Evolutionary conservation across 2,113 vertebrate species (phyloP).

Genomic region (Cephalopterus ornatus): DNA sequence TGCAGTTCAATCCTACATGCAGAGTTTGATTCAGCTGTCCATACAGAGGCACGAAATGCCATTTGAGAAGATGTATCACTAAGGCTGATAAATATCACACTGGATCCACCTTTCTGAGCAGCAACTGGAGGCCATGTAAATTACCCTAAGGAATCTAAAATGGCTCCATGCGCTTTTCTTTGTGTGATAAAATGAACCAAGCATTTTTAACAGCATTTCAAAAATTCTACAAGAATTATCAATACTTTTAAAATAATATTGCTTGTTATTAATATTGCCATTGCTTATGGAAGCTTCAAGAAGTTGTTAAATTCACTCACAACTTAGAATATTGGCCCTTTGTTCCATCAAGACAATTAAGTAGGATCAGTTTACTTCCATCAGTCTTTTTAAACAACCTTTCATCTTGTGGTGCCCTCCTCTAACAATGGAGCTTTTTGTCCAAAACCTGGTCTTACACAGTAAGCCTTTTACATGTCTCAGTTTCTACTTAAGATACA

Average conservation of each 20-base stretch:
- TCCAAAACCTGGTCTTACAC: not conserved
- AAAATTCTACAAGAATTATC: not conserved
- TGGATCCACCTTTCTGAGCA: not conserved
- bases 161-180: not conserved
- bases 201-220: not conserved
- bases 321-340: not conserved
- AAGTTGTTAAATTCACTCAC: not conserved
- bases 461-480: not conserved
- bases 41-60: not conserved
- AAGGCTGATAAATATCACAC: not conserved
- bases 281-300: not conserved
- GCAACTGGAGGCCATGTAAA: not conserved
- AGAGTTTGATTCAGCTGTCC: not conserved
- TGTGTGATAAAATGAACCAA: not conserved
- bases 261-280: not conserved
- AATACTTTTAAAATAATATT: not conserved
- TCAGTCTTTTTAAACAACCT: not conserved
- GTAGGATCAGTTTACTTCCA: not conserved
- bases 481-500: not conserved
- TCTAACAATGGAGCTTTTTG: not conserved
- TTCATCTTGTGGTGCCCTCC: not conserved
- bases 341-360: not conserved
- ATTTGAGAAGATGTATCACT: not conserved
- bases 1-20: not conserved
- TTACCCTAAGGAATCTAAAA: not conserved